These are phyloP conservation scores for Phortica okadai DNA, from an alignment of 2,888 invertebrate species.

Conservation along the genomic window DNA sequence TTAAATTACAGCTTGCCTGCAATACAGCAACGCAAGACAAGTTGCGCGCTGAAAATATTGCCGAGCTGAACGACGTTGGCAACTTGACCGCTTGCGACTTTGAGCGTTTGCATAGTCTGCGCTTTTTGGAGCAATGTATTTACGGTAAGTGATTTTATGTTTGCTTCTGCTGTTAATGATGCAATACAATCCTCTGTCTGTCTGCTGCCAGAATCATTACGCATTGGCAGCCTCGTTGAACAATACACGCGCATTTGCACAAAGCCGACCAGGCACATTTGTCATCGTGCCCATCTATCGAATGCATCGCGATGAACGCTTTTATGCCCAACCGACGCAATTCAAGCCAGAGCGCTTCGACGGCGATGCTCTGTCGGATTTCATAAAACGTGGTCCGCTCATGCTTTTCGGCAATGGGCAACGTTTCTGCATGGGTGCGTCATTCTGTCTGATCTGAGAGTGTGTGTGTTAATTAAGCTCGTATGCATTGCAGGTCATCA, in stretches of 20 bases:
- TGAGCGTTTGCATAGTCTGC: slow-evolving; percentile 63
- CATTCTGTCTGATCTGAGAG: neutral
- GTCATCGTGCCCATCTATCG: slow-evolving; percentile 70
- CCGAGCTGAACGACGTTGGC: neutral
- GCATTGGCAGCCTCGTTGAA: slow-evolving; percentile 60
- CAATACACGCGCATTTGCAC: slow-evolving; percentile 62
- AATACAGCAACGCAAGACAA: slow-evolving; percentile 63
- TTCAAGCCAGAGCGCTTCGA: slow-evolving; percentile 71
- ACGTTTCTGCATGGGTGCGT: slow-evolving; percentile 69
- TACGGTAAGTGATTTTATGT: slow-evolving; percentile 56
- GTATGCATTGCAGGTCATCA: slow-evolving; percentile 43
- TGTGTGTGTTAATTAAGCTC: neutral
- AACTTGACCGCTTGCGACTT: slow-evolving; percentile 51
- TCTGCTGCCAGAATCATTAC: slow-evolving; percentile 62
- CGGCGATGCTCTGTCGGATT: slow-evolving; percentile 54
- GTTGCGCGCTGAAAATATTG: slow-evolving; percentile 64
- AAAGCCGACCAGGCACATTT: slow-evolving; percentile 57
- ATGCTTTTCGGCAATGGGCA: slow-evolving; percentile 73
- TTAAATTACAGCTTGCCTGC: slow-evolving; percentile 58
- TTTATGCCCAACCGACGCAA: slow-evolving; percentile 55
- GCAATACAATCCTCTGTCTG: neutral
- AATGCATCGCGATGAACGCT: slow-evolving; percentile 65
- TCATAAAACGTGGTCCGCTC: slow-evolving; percentile 65
- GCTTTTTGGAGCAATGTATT: slow-evolving; percentile 72
- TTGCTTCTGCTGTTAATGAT: neutral